phyloP scores from a whole-genome alignment of 2,888 invertebrate genomes.

The Myopa tessellatipennis region DNA sequence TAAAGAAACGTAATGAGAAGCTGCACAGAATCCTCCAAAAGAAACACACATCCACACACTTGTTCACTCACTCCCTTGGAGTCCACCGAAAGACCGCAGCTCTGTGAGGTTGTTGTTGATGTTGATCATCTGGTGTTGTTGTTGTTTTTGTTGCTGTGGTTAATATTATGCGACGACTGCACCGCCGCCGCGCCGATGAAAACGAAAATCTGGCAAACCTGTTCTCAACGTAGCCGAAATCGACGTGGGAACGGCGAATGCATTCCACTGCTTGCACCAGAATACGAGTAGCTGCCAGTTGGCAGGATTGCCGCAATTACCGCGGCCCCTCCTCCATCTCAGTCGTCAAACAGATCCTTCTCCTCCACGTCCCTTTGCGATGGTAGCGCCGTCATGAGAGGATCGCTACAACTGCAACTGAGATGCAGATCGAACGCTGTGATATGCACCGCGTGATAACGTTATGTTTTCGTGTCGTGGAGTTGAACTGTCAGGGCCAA shows the following conservation, averaged over 20 bases:
- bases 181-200: constrained; percentile 1
- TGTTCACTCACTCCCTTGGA: background rate
- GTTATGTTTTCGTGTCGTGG: background rate
- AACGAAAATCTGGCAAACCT: constrained; percentile 30
- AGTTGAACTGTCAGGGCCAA: background rate
- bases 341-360: too few species aligned
- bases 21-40: too few species aligned
- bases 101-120: background rate
- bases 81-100: background rate
- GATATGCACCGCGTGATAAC: background rate
- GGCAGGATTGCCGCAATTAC: too few species aligned
- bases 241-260: constrained; percentile 9
- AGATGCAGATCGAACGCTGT: constrained; percentile 11
- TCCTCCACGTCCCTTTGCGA: too few species aligned
- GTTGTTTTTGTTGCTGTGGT: constrained; percentile 7
- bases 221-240: background rate
- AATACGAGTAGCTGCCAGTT: too few species aligned
- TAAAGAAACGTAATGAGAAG: too few species aligned
- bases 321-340: too few species aligned
- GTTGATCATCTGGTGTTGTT: constrained; percentile 20
- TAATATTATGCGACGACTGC: background rate
- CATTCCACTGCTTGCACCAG: too few species aligned
- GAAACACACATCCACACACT: too few species aligned
- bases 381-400: background rate
- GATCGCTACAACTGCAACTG: background rate